Conservation (phyloP, 2,797 vertebrate genomes). For the Rhynchonycteris naso region DNA sequence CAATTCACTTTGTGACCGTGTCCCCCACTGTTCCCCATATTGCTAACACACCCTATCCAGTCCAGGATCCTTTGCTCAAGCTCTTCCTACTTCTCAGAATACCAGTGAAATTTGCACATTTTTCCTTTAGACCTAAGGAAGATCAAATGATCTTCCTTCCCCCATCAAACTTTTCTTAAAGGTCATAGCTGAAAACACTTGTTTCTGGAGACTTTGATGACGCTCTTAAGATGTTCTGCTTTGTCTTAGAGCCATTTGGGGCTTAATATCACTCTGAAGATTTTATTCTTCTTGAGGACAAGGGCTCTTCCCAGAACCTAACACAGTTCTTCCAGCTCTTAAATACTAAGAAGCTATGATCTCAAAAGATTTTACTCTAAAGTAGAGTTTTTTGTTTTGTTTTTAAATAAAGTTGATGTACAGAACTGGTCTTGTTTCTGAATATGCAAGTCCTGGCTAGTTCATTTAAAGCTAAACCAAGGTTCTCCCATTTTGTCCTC, state of each 20-base stretch:
- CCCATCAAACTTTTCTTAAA: not conserved
- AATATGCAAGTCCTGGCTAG: not conserved
- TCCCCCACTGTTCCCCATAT: not conserved
- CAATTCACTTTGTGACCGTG: not conserved
- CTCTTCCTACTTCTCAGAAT: not conserved
- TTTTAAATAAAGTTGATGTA: not conserved
- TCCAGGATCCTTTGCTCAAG: not conserved
- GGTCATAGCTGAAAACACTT: not conserved
- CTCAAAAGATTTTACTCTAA: not conserved
- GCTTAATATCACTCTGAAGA: not conserved
- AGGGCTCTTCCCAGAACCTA: not conserved
- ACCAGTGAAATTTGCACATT: not conserved
- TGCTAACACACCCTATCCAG: not conserved
- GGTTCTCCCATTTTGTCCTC: not conserved
- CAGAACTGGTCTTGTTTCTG: not conserved
- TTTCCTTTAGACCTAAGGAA: not conserved
- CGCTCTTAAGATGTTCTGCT: not conserved
- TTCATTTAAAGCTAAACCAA: not conserved
- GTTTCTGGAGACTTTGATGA: not conserved
- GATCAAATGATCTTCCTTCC: not conserved
- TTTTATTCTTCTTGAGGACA: not conserved
- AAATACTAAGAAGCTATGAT: not conserved
- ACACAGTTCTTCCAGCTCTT: not conserved
- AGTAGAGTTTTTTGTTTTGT: not conserved
- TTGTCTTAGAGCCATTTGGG: not conserved